Evolutionary conservation across 1,140 invertebrate species (phyloP), one percentile per base, ranked within the genome.

Genomic region (Druon quercuslanigerum): DNA sequence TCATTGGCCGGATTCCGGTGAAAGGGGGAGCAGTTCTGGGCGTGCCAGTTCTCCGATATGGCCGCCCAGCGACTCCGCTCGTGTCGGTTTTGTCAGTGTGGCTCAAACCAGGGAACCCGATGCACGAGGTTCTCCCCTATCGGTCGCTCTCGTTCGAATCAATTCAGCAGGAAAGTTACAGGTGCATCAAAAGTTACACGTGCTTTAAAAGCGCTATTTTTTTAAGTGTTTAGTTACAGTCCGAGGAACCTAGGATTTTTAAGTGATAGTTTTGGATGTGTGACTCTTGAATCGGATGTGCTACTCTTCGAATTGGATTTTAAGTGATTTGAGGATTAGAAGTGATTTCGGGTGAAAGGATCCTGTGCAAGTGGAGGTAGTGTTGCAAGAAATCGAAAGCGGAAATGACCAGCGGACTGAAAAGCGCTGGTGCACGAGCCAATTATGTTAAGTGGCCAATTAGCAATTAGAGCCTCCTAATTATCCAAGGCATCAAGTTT

Each of bases 371-470:
- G 25, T 33, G 25, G 56, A 7, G 50, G 46, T 40, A 51, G 40
- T 33, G 33, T 50, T 40, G 13, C 54, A 46, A 73, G 54, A 52
- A 57, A 11, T 13, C 16, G 66, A 80, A 79, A 80, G 79, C 86
- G 86, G 86, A 88, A 88, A 87, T 87, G 86, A 40, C 9, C 9
- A 56, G 12, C n/a, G 74, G 19, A 52, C 13, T 46, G 12, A 57
- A 20, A 16, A 50, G 25, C 75, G 51, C 13, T 71, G 70, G 46
- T 19, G 46, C 81, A 71, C 79, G 78, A 77, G 81, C 79, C 77
- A 89, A 88, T 88, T 89, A 89, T 86, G 87, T 87, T 87, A 86
- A 88, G 84, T 87, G 86, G 86, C 80, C 86, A 89, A 88, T 87
- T 89, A 88, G 85, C 82, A 85, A 88, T 87, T 86, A 88, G 82